These are phyloP conservation scores for Propithecus perrieri DNA, from an alignment of 2,797 vertebrate species.

Conservation along the genomic window DNA sequence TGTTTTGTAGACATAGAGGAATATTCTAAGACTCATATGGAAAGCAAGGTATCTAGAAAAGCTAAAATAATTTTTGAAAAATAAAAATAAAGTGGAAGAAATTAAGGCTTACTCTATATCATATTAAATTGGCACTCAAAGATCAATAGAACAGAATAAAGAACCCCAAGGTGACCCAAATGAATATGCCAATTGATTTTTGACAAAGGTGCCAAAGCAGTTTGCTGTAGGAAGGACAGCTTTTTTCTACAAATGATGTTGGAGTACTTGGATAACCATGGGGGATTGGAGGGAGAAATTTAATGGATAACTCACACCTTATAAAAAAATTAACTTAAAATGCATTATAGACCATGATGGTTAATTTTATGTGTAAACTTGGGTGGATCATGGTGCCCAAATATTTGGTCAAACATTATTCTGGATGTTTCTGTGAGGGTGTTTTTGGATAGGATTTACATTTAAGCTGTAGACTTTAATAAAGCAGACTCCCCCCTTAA, in stretches of 20 bases:
- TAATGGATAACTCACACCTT: background rate
- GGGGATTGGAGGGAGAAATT: rapidly evolving
- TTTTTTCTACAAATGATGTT: background rate
- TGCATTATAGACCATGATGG: too few relatives aligned
- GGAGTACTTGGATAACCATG: background rate
- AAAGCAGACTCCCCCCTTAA: background rate
- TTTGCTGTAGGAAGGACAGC: background rate
- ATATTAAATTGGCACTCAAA: background rate
- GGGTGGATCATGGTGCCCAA: background rate
- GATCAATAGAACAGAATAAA: background rate
- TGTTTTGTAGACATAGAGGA: background rate
- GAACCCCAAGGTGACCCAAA: background rate
- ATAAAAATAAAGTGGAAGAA: background rate
- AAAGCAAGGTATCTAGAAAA: background rate
- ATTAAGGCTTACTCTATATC: background rate
- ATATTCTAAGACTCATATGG: background rate
- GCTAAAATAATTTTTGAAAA: background rate
- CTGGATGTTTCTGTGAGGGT: background rate
- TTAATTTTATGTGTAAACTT: background rate
- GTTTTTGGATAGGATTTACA: background rate
- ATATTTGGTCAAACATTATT: background rate
- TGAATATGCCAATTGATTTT: background rate
- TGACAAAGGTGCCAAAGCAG: background rate
- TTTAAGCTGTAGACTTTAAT: background rate
- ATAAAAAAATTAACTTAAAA: background rate